Percentiles rank a stretch among this genome's conserved stretches.
Evolutionary conservation across 2,888 invertebrate species (phyloP).

Genomic region (Drosophila nr. fundita): DNA sequence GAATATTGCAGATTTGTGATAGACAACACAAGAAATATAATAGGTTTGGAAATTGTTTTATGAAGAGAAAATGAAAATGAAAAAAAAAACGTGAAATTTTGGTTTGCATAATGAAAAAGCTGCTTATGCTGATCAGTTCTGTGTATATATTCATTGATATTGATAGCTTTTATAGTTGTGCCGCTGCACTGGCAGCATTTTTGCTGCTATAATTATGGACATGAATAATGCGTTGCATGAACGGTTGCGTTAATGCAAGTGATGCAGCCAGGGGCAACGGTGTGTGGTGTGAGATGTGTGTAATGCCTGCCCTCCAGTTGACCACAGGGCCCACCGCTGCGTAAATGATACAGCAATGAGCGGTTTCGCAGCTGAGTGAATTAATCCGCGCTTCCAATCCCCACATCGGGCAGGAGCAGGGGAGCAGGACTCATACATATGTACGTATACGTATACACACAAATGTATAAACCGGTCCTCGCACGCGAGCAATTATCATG

Average conservation of each 20-base stretch:
- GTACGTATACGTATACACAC: slow-evolving; percentile 11
- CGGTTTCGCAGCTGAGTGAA: slow-evolving; percentile 71
- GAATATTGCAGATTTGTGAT: slow-evolving; percentile 1
- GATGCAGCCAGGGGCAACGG: neutral
- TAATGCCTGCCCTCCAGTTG: slow-evolving; percentile 41
- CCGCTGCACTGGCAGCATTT: neutral
- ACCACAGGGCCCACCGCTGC: slow-evolving; percentile 62
- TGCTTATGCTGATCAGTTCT: neutral
- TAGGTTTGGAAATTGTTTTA: neutral
- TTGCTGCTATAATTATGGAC: neutral
- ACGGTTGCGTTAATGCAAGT: neutral
- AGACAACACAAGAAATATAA: neutral
- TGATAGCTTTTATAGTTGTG: neutral
- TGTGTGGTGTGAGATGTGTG: neutral
- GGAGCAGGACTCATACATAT: neutral
- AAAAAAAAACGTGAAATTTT: neutral
- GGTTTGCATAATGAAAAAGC: neutral
- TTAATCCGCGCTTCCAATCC: slow-evolving; percentile 43
- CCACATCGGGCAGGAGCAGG: neutral
- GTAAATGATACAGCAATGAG: slow-evolving; percentile 70
- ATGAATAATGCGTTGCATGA: neutral
- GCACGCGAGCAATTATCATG: slow-evolving; percentile 63
- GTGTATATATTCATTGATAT: neutral
- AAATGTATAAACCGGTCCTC: slow-evolving; percentile 8
- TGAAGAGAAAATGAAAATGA: neutral